These are phyloP conservation scores for Stigmatopora argus DNA, from an alignment of 2,113 vertebrate genomes.

Conservation along the genomic window DNA sequence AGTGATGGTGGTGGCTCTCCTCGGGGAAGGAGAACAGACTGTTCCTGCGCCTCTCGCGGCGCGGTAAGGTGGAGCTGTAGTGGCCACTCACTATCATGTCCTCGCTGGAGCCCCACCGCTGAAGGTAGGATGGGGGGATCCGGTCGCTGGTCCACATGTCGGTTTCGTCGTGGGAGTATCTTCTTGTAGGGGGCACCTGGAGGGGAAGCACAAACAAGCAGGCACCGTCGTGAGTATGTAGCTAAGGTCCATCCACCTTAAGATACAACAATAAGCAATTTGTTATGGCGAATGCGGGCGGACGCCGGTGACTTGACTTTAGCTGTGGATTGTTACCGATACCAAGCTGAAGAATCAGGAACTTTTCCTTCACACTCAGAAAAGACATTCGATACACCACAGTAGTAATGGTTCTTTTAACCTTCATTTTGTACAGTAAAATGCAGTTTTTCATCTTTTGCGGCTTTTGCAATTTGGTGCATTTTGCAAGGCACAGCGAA, in stretches of 20 bases:
- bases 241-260: constrained; percentile 13
- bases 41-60: constrained; percentile 71
- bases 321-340: neutral
- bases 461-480: too few relatives aligned
- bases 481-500: too few relatives aligned
- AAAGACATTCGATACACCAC: neutral
- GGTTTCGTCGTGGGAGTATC: constrained; percentile 88
- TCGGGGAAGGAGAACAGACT: constrained; percentile 75
- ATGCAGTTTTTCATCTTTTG: too few relatives aligned
- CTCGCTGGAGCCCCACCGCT: constrained; percentile 82
- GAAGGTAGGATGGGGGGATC: constrained; percentile 79
- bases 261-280: neutral
- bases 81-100: constrained; percentile 75
- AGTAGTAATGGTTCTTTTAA: too few relatives aligned
- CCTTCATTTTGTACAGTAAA: too few relatives aligned
- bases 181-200: constrained; percentile 88
- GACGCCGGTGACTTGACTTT: neutral
- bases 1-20: constrained; percentile 65
- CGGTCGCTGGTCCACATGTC: constrained; percentile 81
- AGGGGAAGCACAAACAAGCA: constrained; percentile 42
- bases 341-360: neutral
- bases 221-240: neutral
- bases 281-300: too few relatives aligned
- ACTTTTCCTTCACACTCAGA: neutral
- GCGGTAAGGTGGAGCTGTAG: constrained; percentile 75